Evolutionary conservation across 2,888 invertebrate genomes (phyloP).

Genomic region (Mesorhabditis belari): DNA sequence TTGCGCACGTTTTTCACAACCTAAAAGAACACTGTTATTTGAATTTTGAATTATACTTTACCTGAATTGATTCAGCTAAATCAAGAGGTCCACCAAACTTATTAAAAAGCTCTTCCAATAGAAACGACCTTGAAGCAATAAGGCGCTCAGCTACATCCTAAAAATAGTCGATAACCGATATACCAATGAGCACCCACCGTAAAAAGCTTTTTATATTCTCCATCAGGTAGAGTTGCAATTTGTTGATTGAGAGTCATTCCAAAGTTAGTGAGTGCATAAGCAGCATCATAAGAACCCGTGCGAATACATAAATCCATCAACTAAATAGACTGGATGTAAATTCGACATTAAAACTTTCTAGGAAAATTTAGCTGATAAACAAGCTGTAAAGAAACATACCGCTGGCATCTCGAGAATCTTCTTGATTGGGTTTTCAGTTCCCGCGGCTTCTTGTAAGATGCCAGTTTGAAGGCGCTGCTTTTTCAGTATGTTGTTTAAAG

Average conservation of each 20-base stretch:
- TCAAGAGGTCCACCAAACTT: constrained; percentile 50
- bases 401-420: not conserved
- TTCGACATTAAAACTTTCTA: too few relatives aligned
- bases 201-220: not conserved
- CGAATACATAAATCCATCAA: constrained; percentile 50
- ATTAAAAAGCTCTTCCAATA: constrained; percentile 50
- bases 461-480: not conserved
- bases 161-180: not conserved
- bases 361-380: not conserved
- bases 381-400: not conserved
- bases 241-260: constrained; percentile 38
- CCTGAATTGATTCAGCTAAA: constrained; percentile 45
- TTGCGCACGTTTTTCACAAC: constrained; percentile 49
- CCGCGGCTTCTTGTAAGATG: not conserved
- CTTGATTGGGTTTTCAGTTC: not conserved
- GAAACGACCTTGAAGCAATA: constrained; percentile 43
- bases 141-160: constrained; percentile 42
- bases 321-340: constrained; percentile 17
- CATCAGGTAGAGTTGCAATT: not conserved
- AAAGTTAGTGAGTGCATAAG: constrained; percentile 50
- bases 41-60: constrained; percentile 1
- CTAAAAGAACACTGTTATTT: not conserved
- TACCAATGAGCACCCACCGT: not conserved
- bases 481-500: not conserved
- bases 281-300: constrained; percentile 47